Evolutionary conservation across 2,888 invertebrate genomes (phyloP), one percentile per base, ranked within the genome.

Genomic region (Siphlonurus alternatus): DNA sequence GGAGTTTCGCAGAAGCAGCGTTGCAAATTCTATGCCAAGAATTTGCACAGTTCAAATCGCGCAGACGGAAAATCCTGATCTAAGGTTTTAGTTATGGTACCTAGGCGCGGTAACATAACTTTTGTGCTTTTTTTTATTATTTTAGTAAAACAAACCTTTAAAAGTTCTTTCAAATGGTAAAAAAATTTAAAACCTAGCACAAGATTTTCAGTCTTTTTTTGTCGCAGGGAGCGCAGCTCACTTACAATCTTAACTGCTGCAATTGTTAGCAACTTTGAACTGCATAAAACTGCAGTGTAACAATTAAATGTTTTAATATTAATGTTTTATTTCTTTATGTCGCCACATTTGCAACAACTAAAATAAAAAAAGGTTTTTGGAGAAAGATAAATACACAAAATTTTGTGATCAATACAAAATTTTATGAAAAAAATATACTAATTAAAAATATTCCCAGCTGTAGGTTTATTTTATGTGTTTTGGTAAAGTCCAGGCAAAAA

Each of bases 181-280:
- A n/a, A n/a, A n/a, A n/a, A n/a, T n/a, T n/a, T n/a, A n/a, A 5
- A 38, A 38, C 15, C 38, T 10, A 38, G 15, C 5, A 38, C 38
- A 38, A 38, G 38, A 38, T 38, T 38, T 38, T 38, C 38, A 38
- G 38, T 38, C 38, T 15, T 15, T 38, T 38, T 38, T 5, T 38
- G 15, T 38, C 38, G 38, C 38, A 38, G 38, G 38, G 23, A 56
- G 59, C 23, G 38, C 25, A 24, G 62, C 54, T 62, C 65, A 56
- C 65, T 62, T 19, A 54, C 63, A 54, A 54, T 25, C 59, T 59
- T 23, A 56, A 59, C 56, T 59, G 51, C 53, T 22, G 62, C 62
- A 19, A 24, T 2, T 20, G 7, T 20, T 25, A 20, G 61, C 61
- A 10, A 22, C 51, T 23, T 22, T 20, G 61, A 23, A 23, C 61